Evolutionary conservation across 1,140 invertebrate genomes (phyloP).

Genomic region (Oncopodura yosiiana): DNA sequence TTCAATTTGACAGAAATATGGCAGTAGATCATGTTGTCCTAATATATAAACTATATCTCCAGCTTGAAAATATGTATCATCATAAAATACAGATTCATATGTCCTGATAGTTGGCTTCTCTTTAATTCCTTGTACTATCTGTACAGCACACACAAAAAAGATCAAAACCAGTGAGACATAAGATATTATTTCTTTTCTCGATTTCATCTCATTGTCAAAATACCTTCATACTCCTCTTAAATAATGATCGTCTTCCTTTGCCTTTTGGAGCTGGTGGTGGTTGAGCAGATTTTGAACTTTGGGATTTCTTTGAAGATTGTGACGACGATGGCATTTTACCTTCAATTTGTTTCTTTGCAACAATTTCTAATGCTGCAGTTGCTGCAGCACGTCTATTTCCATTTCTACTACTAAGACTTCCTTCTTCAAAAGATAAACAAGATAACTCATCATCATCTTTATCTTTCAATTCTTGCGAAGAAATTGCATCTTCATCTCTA

Average conservation of each 20-base stretch:
- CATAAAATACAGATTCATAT: neutral
- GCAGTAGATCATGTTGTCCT: neutral
- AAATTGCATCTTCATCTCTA: neutral
- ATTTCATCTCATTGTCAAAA: too few species aligned
- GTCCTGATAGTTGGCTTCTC: neutral
- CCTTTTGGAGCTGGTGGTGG: neutral
- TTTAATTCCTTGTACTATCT: neutral
- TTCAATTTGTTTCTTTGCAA: slow-evolving; percentile 1
- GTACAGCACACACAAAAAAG: neutral
- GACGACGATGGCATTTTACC: neutral
- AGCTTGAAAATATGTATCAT: slow-evolving; percentile 16
- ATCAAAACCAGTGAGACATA: too few species aligned
- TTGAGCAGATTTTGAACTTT: neutral
- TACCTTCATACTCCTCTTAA: too few species aligned
- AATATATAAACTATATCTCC: slow-evolving; percentile 15
- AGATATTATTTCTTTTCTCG: too few species aligned
- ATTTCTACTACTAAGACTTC: neutral
- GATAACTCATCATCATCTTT: neutral
- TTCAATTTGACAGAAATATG: slow-evolving; percentile 18
- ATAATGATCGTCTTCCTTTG: too few species aligned
- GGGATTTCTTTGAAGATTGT: slow-evolving; percentile 1
- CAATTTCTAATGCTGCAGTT: neutral
- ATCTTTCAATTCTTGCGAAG: neutral
- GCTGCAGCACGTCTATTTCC: neutral
- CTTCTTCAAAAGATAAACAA: neutral